Conservation (phyloP, 2,113 vertebrate genomes). For the Nycticorax nycticorax region DNA sequence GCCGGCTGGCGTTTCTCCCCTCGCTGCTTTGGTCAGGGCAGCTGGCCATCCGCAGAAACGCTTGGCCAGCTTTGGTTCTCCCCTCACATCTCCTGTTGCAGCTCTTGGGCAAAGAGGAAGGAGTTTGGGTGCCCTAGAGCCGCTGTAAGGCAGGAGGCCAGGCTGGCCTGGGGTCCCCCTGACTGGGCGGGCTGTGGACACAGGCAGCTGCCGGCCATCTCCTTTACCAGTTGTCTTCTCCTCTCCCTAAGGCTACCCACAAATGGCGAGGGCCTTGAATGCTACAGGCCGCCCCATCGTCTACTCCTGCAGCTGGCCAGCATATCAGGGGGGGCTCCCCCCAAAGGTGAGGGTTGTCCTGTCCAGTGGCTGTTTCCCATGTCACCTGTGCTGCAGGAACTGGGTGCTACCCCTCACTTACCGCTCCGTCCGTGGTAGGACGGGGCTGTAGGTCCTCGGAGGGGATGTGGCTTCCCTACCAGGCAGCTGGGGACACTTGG, state of each 20-base stretch:
- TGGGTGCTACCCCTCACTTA: background rate
- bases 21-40: background rate
- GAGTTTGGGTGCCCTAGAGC: background rate
- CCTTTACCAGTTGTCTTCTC: background rate
- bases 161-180: background rate
- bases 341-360: constrained; percentile 76
- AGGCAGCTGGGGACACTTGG: background rate
- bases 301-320: constrained; percentile 95
- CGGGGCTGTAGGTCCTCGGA: background rate
- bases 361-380: background rate
- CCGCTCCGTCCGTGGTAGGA: background rate
- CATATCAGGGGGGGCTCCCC: constrained; percentile 88
- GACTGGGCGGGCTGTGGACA: background rate
- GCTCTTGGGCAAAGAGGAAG: background rate
- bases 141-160: background rate
- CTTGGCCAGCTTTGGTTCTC: background rate
- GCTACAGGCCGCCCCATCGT: constrained; percentile 85
- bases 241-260: constrained; percentile 83
- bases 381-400: background rate
- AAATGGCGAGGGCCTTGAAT: constrained; percentile 87
- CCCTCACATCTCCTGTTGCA: background rate
- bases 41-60: accelerated
- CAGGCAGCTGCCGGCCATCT: background rate
- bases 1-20: background rate
- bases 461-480: background rate